Evolutionary conservation across 2,888 invertebrate species (phyloP).

Genomic region (Lithosia quadra): DNA sequence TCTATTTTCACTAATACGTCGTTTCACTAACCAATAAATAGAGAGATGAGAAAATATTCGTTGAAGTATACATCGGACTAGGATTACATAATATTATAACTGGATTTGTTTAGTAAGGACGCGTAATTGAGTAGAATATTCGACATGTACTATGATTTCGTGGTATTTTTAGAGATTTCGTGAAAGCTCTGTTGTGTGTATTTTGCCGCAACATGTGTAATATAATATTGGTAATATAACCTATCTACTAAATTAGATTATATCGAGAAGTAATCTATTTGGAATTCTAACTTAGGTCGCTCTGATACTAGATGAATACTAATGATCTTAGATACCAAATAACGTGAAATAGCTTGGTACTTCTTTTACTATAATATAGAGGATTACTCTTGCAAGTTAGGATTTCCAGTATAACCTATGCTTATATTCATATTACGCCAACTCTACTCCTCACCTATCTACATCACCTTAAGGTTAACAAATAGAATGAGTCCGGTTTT

Average conservation of each 20-base stretch:
- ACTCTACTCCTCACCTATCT: too few species aligned
- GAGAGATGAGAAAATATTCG: background rate
- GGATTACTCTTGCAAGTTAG: too few species aligned
- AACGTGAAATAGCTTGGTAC: too few species aligned
- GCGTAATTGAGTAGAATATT: background rate
- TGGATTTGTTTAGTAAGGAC: background rate
- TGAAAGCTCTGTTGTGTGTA: background rate
- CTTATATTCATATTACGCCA: too few species aligned
- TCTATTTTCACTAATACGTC: too few species aligned
- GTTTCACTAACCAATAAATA: background rate
- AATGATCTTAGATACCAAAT: background rate
- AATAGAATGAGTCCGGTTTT: too few species aligned
- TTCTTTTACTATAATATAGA: too few species aligned
- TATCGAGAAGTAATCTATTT: constrained; percentile 3
- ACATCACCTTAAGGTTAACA: too few species aligned
- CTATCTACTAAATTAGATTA: background rate
- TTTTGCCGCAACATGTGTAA: background rate
- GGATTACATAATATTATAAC: background rate
- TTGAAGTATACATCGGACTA: background rate
- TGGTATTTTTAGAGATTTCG: background rate
- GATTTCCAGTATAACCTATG: too few species aligned
- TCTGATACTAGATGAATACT: constrained; percentile 3
- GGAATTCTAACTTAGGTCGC: constrained; percentile 5
- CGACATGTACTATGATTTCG: background rate
- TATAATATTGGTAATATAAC: too few species aligned